A percentile compares a stretch with the other conserved stretches of the same genome.
Evolutionary conservation across 1,140 invertebrate genomes (phyloP).

Genomic region (Agraylea sexmaculata): DNA sequence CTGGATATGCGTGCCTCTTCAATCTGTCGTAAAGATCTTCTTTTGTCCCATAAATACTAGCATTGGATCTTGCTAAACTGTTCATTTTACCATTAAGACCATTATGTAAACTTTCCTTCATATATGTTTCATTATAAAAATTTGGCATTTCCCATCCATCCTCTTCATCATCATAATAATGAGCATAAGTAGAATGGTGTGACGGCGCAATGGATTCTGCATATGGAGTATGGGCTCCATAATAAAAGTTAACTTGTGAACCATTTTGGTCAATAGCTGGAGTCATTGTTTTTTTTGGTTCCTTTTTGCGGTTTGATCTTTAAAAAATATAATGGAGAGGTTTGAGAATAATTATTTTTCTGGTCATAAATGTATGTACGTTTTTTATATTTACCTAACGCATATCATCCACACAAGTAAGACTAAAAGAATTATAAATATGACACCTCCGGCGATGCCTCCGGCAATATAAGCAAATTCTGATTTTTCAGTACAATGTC

Average conservation of each 20-base stretch:
- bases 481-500: conserved; percentile 78
- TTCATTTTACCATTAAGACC: conserved; percentile 71
- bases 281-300: conserved; percentile 77
- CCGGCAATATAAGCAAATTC: conserved; percentile 91
- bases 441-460: conserved; percentile 81
- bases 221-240: conserved; percentile 80
- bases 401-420: conserved; percentile 96
- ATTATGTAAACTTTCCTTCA: conserved; percentile 83
- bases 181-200: conserved; percentile 89
- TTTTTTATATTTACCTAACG: conserved; percentile 49
- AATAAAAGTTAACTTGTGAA: conserved; percentile 92
- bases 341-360: conserved; percentile 8
- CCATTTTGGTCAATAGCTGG: conserved; percentile 79
- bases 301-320: conserved; percentile 67
- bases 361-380: too few relatives aligned
- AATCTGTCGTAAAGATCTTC: conserved; percentile 92
- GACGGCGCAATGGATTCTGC: conserved; percentile 90
- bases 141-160: conserved; percentile 96
- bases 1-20: conserved; percentile 88
- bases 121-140: conserved; percentile 93
- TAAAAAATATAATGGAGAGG: conserved; percentile 12
- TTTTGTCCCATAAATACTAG: conserved; percentile 89
- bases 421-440: conserved; percentile 84
- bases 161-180: conserved; percentile 91
- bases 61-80: conserved; percentile 80